Conservation (phyloP, 1,140 invertebrate genomes). For the Cyclina sinensis region DNA sequence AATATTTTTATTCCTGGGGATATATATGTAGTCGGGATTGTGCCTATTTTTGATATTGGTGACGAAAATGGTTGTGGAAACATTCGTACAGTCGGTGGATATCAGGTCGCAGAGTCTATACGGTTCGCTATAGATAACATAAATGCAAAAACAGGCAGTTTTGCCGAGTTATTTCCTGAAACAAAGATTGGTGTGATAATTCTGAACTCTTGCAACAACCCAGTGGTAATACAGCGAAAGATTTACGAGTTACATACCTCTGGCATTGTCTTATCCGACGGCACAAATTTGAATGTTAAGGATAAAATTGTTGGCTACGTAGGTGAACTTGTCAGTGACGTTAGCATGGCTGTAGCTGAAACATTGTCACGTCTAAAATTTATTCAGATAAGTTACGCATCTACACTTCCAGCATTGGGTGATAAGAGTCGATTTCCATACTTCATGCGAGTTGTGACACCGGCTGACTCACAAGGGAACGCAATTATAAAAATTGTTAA, state of each 20-base stretch:
- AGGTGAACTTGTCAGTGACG: slow-evolving; percentile 40
- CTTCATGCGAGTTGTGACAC: slow-evolving; percentile 93
- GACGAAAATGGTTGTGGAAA: slow-evolving; percentile 14
- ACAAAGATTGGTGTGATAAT: slow-evolving; percentile 50
- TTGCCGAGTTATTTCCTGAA: background rate
- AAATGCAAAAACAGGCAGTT: background rate
- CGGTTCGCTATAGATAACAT: background rate
- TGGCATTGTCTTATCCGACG: slow-evolving; percentile 39
- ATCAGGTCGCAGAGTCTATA: slow-evolving; percentile 32
- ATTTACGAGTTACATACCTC: slow-evolving; percentile 51
- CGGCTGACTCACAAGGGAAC: slow-evolving; percentile 92
- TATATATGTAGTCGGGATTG: slow-evolving; percentile 63
- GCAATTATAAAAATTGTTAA: slow-evolving; percentile 87
- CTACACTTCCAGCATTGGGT: slow-evolving; percentile 91
- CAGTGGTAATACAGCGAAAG: slow-evolving; percentile 48
- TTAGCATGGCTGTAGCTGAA: slow-evolving; percentile 63
- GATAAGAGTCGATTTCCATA: slow-evolving; percentile 92
- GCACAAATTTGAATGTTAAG: slow-evolving; percentile 27
- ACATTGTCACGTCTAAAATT: slow-evolving; percentile 39
- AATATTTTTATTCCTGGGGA: slow-evolving; percentile 60
- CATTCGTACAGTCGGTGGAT: background rate
- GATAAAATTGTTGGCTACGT: slow-evolving; percentile 67
- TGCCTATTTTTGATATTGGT: slow-evolving; percentile 2
- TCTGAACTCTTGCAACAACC: slow-evolving; percentile 63
- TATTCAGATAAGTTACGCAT: slow-evolving; percentile 91